phyloP scores from a whole-genome alignment of 1,140 invertebrate species.

The Gonatopus flavifemur region DNA sequence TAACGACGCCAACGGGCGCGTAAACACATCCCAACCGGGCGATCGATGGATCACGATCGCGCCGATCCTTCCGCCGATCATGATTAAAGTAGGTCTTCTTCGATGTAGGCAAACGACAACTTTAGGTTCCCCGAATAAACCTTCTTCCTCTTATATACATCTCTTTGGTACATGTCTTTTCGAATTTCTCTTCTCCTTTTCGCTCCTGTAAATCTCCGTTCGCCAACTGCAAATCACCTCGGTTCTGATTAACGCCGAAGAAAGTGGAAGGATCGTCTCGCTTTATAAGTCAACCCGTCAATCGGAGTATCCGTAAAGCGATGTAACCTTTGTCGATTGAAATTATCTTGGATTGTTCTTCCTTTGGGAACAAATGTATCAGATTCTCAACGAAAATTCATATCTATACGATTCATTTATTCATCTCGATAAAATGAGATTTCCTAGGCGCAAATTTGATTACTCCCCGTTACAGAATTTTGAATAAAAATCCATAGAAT shows the following conservation, averaged over 20 bases:
- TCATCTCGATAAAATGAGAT: too few relatives aligned
- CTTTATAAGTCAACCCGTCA: constrained; percentile 19
- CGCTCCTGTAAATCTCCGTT: not conserved
- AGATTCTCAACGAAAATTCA: too few relatives aligned
- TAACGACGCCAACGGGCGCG: constrained; percentile 34
- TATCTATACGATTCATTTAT: too few relatives aligned
- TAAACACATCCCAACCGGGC: constrained; percentile 32
- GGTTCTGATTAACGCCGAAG: constrained; percentile 34
- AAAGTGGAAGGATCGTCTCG: constrained; percentile 31
- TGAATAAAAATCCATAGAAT: too few relatives aligned
- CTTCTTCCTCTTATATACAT: not conserved
- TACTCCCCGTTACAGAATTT: too few relatives aligned
- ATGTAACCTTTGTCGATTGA: too few relatives aligned
- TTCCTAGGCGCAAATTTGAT: too few relatives aligned
- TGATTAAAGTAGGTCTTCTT: constrained; percentile 33
- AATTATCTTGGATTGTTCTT: too few relatives aligned
- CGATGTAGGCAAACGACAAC: constrained; percentile 34
- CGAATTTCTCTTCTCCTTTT: constrained; percentile 13
- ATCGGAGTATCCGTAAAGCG: too few relatives aligned
- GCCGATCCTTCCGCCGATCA: constrained; percentile 31
- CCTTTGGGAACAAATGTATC: too few relatives aligned
- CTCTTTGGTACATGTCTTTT: constrained; percentile 12
- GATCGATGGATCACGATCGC: constrained; percentile 36
- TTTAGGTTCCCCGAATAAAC: constrained; percentile 12
- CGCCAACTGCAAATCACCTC: constrained; percentile 17